A percentile compares a stretch with the other conserved stretches of the same genome.
phyloP scores from a whole-genome alignment of 30 jellyfish, hydroid and myxozoan species.

The Nemopilema nomurai region DNA sequence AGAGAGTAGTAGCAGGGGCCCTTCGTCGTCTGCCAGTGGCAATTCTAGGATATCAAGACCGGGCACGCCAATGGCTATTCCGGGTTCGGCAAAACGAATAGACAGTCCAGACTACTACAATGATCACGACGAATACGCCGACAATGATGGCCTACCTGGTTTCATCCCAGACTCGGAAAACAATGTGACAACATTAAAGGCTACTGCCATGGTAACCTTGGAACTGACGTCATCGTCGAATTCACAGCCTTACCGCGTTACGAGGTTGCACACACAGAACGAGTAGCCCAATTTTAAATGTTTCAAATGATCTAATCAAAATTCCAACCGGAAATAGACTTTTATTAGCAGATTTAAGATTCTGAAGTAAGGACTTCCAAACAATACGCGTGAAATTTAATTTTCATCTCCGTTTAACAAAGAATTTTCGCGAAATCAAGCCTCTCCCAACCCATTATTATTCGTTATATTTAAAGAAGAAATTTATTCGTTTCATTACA shows the following conservation, averaged over 20 bases:
- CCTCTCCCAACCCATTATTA: no score
- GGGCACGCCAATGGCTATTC: constrained; percentile 68
- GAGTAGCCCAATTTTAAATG: neutral
- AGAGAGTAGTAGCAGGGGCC: constrained; percentile 61
- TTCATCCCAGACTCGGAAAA: constrained; percentile 43
- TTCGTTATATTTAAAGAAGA: neutral
- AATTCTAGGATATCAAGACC: constrained; percentile 58
- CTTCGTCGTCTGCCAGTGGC: constrained; percentile 33
- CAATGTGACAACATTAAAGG: constrained; percentile 56
- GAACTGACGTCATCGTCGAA: constrained; percentile 73
- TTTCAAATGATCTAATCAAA: no score
- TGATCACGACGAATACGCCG: constrained; percentile 20
- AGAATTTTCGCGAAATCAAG: no score
- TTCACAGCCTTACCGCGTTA: constrained; percentile 50
- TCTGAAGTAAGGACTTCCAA: neutral
- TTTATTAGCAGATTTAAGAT: no score
- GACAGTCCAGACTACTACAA: constrained; percentile 32
- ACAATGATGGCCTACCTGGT: constrained; percentile 47
- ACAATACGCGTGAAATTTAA: neutral
- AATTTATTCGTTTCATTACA: neutral
- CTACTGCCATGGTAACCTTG: constrained; percentile 75
- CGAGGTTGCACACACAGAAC: constrained; percentile 27
- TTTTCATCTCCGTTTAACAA: neutral
- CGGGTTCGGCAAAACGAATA: constrained; percentile 34
- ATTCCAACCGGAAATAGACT: neutral